phyloP scores from a whole-genome alignment of 2,113 vertebrate genomes.

The Notechis scutatus region DNA sequence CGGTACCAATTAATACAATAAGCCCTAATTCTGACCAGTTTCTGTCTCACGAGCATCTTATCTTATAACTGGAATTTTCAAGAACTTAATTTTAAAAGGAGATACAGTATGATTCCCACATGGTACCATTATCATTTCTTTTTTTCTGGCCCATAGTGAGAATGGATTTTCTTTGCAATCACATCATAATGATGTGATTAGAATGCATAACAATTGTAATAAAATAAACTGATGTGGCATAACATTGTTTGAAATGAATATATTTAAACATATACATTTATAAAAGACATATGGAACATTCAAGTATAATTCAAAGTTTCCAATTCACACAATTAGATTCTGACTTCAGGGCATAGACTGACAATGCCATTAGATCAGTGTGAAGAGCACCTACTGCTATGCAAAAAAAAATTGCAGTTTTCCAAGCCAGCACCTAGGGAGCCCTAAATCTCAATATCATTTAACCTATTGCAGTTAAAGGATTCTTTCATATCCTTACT shows the following conservation, averaged over 20 bases:
- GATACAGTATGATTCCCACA: background rate
- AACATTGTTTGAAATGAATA: background rate
- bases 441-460: background rate
- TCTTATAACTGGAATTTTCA: background rate
- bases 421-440: background rate
- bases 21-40: background rate
- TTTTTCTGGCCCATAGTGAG: too few species aligned
- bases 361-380: background rate
- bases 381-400: background rate
- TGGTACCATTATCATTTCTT: background rate
- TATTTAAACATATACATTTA: background rate
- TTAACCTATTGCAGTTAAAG: background rate
- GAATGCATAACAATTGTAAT: background rate
- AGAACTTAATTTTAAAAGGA: background rate
- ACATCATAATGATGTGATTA: background rate
- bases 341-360: background rate
- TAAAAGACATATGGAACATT: background rate
- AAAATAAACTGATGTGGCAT: background rate
- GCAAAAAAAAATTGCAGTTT: background rate
- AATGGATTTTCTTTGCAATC: background rate
- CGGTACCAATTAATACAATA: background rate
- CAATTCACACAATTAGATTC: background rate
- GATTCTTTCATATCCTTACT: background rate
- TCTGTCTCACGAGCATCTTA: background rate
- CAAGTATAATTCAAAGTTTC: background rate